phyloP scores from a whole-genome alignment of 2,797 vertebrate genomes.

The Periparus ater region DNA sequence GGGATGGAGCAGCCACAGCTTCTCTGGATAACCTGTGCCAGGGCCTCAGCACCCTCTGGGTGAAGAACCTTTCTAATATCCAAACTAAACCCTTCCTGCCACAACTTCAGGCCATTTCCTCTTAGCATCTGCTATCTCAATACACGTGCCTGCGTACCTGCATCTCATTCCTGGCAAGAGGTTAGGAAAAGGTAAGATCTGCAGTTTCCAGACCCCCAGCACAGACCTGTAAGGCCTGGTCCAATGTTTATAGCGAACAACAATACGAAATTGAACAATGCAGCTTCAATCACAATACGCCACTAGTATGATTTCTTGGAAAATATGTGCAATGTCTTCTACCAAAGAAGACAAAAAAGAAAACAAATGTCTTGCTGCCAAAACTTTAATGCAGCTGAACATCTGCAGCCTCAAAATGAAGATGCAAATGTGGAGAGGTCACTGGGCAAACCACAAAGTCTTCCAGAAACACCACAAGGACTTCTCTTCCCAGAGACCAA shows the following conservation, averaged over 20 bases:
- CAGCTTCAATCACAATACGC: background rate
- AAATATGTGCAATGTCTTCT: background rate
- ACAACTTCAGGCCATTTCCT: background rate
- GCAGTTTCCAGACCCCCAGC: background rate
- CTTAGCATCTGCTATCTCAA: background rate
- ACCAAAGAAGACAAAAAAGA: background rate
- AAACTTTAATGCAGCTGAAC: background rate
- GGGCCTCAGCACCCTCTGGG: background rate
- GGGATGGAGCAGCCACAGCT: background rate
- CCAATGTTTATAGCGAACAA: background rate
- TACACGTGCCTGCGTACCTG: accelerated
- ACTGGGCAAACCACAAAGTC: background rate
- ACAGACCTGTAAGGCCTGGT: accelerated
- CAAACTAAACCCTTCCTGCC: background rate
- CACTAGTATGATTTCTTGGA: background rate
- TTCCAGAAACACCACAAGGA: background rate
- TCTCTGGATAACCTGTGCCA: background rate
- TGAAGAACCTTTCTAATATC: background rate
- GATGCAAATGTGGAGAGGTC: background rate
- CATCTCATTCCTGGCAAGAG: background rate
- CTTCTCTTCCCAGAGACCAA: background rate
- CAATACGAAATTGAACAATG: too few relatives aligned
- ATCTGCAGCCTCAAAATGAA: background rate
- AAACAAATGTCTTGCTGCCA: background rate
- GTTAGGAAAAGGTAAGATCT: background rate